Base-by-base conservation (phyloP, 2,888 invertebrate genomes). In the Trachelus troglodyta region DNA sequence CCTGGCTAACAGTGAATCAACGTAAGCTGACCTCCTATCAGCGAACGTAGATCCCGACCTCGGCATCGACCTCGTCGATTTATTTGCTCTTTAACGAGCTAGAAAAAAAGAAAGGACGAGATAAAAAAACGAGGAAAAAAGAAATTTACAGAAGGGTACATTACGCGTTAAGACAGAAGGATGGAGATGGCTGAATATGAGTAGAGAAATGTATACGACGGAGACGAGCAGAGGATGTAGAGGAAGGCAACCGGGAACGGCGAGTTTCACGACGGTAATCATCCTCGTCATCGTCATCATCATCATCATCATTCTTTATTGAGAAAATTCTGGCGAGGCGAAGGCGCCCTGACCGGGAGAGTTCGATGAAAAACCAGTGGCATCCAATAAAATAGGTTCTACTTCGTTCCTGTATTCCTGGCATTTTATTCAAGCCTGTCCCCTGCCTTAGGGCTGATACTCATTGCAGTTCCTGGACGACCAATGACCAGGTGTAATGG, bases 81-180 rank as follows among this genome's bases (percentile, higher is more conserved):
- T 87, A 87, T 89, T 87, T 83, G 79, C 87, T 80, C 82, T 84
- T 56, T 88, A 88, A 89, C 87, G 86, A 89, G 86, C 81, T 81
- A 76, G 84, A 82, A 84, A 84, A 83, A 83, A 83, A 83, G 75
- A 40, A 73, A 77, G 69, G 74, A 56, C 23, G 23, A 23, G 23
- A 23, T 23, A 56, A 6, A 2, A 56, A 2, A 9, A 15, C 2
- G 9, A 23, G 9, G 23, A 2, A 23, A 9, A 56, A 23, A 0
- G 15, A 56, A 23, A 56, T 9, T 23, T 23, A 56, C 56, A 9
- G 9, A 15, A 9, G 56, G 56, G 56, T 9, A 9, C 56, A 56
- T 56, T 56, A 23, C 23, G 56, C 1, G 56, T 56, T 56, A 56
- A 23, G 56, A 23, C 23, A 56, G 56, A 56, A 56, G 23, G 56